Conservation (phyloP, 2,797 vertebrate species). For the Avahi laniger region DNA sequence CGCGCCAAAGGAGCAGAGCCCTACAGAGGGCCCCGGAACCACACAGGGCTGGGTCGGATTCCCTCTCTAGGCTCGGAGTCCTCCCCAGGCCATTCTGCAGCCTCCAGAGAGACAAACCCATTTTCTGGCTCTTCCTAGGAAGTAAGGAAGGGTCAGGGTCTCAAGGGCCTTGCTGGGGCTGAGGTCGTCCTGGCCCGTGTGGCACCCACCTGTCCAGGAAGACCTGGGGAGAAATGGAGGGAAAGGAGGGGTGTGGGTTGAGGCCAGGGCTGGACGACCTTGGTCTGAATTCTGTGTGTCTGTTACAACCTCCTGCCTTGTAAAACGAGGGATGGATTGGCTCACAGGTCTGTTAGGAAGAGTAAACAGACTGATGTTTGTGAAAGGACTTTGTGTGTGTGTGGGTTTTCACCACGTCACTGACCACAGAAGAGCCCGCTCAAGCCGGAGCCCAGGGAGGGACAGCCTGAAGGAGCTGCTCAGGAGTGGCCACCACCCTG, state of each 20-base stretch:
- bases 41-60: not conserved
- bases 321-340: not conserved
- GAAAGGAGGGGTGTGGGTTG: not conserved
- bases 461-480: not conserved
- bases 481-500: not conserved
- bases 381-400: not conserved
- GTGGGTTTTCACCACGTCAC: not conserved
- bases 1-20: not conserved
- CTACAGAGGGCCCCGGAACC: not conserved
- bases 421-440: not conserved
- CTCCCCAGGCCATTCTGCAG: not conserved
- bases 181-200: not conserved
- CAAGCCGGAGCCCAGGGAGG: not conserved
- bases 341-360: not conserved
- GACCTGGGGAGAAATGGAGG: not conserved
- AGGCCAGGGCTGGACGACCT: not conserved
- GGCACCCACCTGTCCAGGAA: not conserved
- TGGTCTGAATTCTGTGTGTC: not conserved
- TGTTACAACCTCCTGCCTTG: not conserved
- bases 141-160: not conserved
- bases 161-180: not conserved
- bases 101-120: not conserved
- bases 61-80: not conserved
- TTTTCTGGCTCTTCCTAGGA: not conserved
- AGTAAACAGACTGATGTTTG: not conserved